Base-by-base conservation (phyloP, 1,140 invertebrate genomes). In the Acyrthosiphon pisum region DNA sequence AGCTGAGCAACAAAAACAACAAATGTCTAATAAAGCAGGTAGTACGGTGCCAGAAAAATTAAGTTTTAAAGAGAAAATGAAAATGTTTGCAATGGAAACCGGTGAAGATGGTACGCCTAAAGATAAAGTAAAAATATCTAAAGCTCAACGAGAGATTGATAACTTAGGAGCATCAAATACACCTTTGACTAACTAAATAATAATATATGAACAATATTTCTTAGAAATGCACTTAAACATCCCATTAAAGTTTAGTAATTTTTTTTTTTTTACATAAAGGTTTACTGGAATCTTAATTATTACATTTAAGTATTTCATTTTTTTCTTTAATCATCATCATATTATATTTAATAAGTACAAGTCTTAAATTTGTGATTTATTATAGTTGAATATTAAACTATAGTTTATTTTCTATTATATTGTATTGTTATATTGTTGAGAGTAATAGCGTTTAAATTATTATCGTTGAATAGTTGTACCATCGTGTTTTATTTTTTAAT, bases 1-100 rank as follows among this genome's bases (percentile, higher is more conserved):
- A 93, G 97, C 97, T 1, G 97, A 98, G 95, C 96, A 96, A 83
- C 97, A 97, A 94, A 96, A 97, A 94, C 96, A 97, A 94, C 96
- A 97, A 93, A 96, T 96, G 94, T 94, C 96, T 95, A 96, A 96
- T 95, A 95, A 96, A 94, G 95, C 95, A 93, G 95, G 96, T 93
- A 96, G 96, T 93, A 96, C 97, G 18, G 97, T 98, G 91, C 98
- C 98, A 1, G 98, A 99, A 95, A 98, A 98, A 94, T 95, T 99
- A 22, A 98, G 97, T 91, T 99, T 99, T 95, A 98, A 98, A 95
- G 98, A 99, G 95, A 99, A 99, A 95, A 99, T 99, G 98, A 98
- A 98, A 95, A 98, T 99, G 98, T 99, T 99, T 96, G 98, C 98
- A 26, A 97, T 98, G 95, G 98, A 98, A 95, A 98, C 98, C 2